These are phyloP conservation scores for Papilio polytes DNA, from an alignment of 1,140 invertebrate genomes.

Conservation along the genomic window DNA sequence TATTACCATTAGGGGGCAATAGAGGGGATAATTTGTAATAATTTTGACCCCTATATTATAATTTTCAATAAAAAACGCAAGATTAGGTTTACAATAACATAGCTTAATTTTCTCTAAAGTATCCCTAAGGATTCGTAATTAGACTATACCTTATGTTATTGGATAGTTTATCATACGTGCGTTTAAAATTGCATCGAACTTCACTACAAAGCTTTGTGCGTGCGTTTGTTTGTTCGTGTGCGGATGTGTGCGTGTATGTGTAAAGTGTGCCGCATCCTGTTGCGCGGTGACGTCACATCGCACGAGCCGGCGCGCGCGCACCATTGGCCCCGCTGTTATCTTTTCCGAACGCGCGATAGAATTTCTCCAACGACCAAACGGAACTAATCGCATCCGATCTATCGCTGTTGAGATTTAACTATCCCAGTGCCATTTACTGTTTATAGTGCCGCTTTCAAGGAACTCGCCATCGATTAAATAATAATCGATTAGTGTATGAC, in stretches of 20 bases:
- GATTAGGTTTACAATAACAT: neutral
- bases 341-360: constrained; percentile 70
- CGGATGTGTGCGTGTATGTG: constrained; percentile 49
- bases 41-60: too few relatives aligned
- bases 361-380: constrained; percentile 78
- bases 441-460: neutral
- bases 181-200: neutral
- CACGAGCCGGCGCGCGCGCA: constrained; percentile 67
- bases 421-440: neutral
- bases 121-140: neutral
- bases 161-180: neutral
- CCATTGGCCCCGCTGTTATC: constrained; percentile 77
- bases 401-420: constrained; percentile 48
- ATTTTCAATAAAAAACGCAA: too few relatives aligned
- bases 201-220: constrained; percentile 30
- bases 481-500: neutral
- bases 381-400: constrained; percentile 69
- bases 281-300: constrained; percentile 75
- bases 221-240: constrained; percentile 43
- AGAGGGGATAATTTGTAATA: too few relatives aligned
- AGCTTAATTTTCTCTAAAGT: neutral
- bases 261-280: constrained; percentile 75
- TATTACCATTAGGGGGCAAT: too few relatives aligned
- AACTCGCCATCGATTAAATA: neutral
- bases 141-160: neutral